Evolutionary conservation across 2,113 vertebrate species (phyloP), one percentile per base, ranked within the genome.

Genomic region (Oncorhynchus kisutch): DNA sequence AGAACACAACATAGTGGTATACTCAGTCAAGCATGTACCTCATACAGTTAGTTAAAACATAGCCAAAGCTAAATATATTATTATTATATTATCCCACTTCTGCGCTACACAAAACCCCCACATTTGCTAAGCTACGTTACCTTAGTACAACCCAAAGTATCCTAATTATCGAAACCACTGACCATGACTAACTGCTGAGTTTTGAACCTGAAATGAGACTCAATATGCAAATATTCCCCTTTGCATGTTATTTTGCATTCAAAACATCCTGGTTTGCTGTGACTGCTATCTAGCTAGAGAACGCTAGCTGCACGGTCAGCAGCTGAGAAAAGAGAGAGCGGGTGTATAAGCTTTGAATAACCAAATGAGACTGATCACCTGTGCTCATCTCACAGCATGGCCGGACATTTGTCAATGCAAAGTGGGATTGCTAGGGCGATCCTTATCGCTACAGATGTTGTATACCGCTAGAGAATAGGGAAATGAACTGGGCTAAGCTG

Each of bases 181-280:
- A 9, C 11, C 39, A 45, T 45, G 9, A 45, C 39, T 11, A 45
- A 64, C 60, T 9, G 5, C 65, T 29, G 9, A 12, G 4, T 67
- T 27, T 25, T 14, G 29, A 8, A 0, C 6, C 71, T 79, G 45
- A 39, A 27, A 34, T 82, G 79, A 87, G 83, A 77, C 60, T 60
- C 6, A 65, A 48, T 60, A 94, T 93, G 93, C 93, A 94, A 94
- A 93, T 92, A 0, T 57, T 25, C 29, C 34, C 64, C 67, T 78
- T 94, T 94, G 91, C 92, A 94, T 94, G 78, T 85, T 72, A 86
- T 89, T 93, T 93, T 91, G 91, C 88, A 92, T 93, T 82, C 77
- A 85, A 90, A 89, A 88, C 80, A 85, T 89, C 73, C 80, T 79
- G 83, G 85, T 89, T 77, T 81, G 72, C 80, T 67, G 77, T 24